A percentile compares a stretch with the other conserved stretches of the same genome.
Evolutionary conservation across 2,888 invertebrate species (phyloP).

Genomic region (Sthenelais limicola): DNA sequence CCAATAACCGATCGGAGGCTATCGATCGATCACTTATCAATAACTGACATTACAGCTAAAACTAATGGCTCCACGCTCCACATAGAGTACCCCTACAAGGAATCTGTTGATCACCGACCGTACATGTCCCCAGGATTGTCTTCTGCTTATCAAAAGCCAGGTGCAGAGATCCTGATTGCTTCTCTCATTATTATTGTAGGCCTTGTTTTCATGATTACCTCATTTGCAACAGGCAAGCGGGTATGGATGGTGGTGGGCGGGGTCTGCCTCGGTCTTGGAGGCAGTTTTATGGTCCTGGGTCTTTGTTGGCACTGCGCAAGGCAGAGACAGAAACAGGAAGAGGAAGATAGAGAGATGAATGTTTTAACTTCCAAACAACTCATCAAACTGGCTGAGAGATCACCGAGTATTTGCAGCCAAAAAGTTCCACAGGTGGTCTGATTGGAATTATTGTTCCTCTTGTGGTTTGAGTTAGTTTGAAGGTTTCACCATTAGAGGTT

Average conservation of each 20-base stretch:
- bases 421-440: no score
- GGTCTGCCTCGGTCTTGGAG: slow-evolving; percentile 41
- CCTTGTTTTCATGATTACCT: slow-evolving; percentile 31
- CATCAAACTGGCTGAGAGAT: slow-evolving; percentile 33
- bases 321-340: slow-evolving; percentile 29
- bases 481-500: no score
- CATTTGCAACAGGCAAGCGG: slow-evolving; percentile 35
- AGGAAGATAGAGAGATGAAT: slow-evolving; percentile 27
- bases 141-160: slow-evolving; percentile 40
- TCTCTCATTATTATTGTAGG: slow-evolving; percentile 43
- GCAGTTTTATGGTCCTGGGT: slow-evolving; percentile 42
- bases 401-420: slow-evolving; percentile 25
- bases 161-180: slow-evolving; percentile 45
- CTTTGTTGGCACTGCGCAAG: slow-evolving; percentile 45
- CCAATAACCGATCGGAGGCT: not conserved
- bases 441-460: no score
- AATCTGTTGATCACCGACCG: slow-evolving; percentile 1
- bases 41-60: not conserved
- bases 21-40: not conserved
- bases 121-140: slow-evolving; percentile 32
- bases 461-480: no score
- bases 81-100: slow-evolving; percentile 28
- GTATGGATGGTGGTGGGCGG: slow-evolving; percentile 46
- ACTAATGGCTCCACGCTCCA: slow-evolving; percentile 19
- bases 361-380: slow-evolving; percentile 40